Conservation (phyloP, 2,888 invertebrate genomes). For the Adelognathus sp. region DNA sequence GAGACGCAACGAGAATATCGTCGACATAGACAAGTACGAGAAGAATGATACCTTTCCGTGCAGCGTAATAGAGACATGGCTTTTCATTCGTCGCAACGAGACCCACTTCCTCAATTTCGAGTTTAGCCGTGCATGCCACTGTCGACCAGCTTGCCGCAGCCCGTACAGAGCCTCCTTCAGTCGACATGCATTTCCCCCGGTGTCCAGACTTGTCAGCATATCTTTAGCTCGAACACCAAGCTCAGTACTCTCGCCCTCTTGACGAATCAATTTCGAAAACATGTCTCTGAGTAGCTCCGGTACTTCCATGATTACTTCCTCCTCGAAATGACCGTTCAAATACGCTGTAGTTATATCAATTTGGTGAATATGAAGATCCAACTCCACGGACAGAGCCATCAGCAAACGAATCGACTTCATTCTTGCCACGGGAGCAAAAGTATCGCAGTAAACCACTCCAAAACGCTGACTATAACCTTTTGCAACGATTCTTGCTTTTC, state of each 20-base stretch:
- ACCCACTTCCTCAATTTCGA: background rate
- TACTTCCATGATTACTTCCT: constrained; percentile 33
- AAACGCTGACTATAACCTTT: constrained; percentile 35
- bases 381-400: constrained; percentile 18
- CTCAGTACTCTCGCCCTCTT: background rate
- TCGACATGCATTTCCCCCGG: background rate
- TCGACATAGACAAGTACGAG: constrained; percentile 20
- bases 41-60: background rate
- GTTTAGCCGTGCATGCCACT: constrained; percentile 3
- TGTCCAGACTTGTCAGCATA: background rate
- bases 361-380: constrained; percentile 8
- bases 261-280: background rate
- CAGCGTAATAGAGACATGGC: background rate
- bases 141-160: background rate
- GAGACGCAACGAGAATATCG: constrained; percentile 39
- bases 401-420: constrained; percentile 18
- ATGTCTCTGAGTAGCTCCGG: background rate
- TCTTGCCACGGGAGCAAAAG: constrained; percentile 33
- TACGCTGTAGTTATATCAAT: constrained; percentile 28
- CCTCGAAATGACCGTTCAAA: constrained; percentile 17
- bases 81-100: background rate
- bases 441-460: constrained; percentile 38
- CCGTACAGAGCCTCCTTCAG: background rate
- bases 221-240: background rate
- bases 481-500: constrained; percentile 32